phyloP scores from a whole-genome alignment of 2,888 invertebrate species.

The Silvanus unidentatus region DNA sequence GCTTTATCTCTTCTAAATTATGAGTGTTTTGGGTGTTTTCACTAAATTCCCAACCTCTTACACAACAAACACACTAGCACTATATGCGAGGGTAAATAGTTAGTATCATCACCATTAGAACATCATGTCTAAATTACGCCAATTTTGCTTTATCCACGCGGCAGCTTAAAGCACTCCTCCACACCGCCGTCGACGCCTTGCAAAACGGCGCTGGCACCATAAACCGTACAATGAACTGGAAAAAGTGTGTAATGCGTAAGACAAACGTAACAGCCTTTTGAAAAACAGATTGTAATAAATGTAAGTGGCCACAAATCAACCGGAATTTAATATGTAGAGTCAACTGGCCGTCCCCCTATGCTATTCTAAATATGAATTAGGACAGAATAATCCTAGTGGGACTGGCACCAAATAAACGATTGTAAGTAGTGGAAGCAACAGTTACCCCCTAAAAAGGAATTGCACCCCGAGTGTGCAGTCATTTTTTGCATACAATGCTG shows the following conservation, averaged over 20 bases:
- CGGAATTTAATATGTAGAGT: conserved; percentile 31
- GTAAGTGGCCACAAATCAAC: conserved; percentile 35
- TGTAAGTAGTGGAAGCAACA: conserved; percentile 17
- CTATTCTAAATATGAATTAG: too few relatives aligned
- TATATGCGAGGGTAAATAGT: conserved; percentile 13
- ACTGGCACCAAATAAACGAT: too few relatives aligned
- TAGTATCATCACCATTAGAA: too few relatives aligned
- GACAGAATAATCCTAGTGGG: too few relatives aligned
- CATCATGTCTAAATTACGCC: conserved; percentile 18
- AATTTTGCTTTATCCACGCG: conserved; percentile 16
- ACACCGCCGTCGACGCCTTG: too few relatives aligned
- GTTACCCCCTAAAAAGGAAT: conserved; percentile 1
- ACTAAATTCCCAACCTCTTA: background rate
- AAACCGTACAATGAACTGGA: background rate
- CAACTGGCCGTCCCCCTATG: conserved; percentile 11
- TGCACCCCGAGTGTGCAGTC: background rate
- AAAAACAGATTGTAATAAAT: conserved; percentile 18
- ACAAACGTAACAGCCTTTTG: too few relatives aligned
- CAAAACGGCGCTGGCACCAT: background rate
- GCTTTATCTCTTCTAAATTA: conserved; percentile 26
- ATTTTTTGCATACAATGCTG: conserved; percentile 29
- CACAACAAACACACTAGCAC: conserved; percentile 21
- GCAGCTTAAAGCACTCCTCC: background rate
- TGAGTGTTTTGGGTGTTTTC: conserved; percentile 11
- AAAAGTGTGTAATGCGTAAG: too few relatives aligned